Evolutionary conservation across 2,113 vertebrate species (phyloP).

Genomic region (Pongo abelii): DNA sequence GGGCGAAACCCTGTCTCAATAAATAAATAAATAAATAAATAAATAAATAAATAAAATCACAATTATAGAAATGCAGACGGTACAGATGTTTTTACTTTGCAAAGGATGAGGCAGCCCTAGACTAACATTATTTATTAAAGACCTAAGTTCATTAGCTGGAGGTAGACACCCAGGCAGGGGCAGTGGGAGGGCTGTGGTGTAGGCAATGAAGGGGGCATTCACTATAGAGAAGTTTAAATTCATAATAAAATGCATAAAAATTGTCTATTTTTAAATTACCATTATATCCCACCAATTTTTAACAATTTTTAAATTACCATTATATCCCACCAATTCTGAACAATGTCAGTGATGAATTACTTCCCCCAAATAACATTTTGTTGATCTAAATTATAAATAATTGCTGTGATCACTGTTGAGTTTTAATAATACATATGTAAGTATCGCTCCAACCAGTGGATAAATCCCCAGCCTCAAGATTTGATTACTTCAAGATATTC

Average conservation of each 20-base stretch:
- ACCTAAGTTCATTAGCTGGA: neutral
- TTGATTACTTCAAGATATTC: neutral
- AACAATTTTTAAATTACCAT: neutral
- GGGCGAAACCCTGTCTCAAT: too few species aligned
- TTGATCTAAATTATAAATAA: neutral
- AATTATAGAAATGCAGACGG: neutral
- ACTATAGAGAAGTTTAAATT: neutral
- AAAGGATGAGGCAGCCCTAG: neutral
- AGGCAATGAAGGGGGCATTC: neutral
- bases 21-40: too few species aligned
- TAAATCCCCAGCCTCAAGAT: neutral
- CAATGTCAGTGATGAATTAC: neutral
- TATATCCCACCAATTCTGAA: neutral
- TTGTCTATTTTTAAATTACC: neutral
- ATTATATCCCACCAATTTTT: neutral
- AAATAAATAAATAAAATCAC: neutral
- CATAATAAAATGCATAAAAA: neutral
- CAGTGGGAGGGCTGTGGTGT: neutral
- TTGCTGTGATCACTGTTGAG: neutral
- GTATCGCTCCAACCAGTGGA: neutral
- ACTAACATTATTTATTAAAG: neutral
- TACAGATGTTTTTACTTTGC: neutral
- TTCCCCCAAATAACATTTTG: neutral
- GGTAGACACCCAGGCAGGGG: fast-evolving
- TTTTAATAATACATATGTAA: neutral